Evolutionary conservation across 2,888 invertebrate genomes (phyloP), one percentile per base, ranked within the genome.

Genomic region (Scotopteryx bipunctaria): DNA sequence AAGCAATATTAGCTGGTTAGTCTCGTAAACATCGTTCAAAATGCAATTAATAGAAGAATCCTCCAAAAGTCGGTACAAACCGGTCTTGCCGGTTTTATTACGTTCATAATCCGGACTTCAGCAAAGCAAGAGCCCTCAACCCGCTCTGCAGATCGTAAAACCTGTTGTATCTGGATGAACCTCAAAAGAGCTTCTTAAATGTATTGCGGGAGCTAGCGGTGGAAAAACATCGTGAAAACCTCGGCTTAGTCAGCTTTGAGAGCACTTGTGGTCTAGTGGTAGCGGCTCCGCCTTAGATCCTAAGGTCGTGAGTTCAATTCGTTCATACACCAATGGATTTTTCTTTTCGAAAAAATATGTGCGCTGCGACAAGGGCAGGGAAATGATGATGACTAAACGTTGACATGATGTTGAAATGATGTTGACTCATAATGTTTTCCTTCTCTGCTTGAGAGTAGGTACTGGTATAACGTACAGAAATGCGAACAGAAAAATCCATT

Each of bases 81-180:
- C 57, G 44, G 61, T 59, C 60, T 53, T 61, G 60, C 42, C 42
- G 59, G 62, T 71, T 72, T 73, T 73, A 70, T 70, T 67, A 69
- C 67, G 59, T 69, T 68, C 61, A 67, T 69, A 70, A 71, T 68
- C 64, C 67, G 53, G 58, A 58, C 57, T 58, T 40, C 58, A 56
- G 63, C 63, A 61, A 67, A 67, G 65, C 57, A 62, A 63, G 57
- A 51, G 52, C 56, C 45, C 55, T 57, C 55, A 50, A 52, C 56
- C 57, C 56, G 52, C 57, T 59, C 55, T 23, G 59, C 44, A 47
- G 53, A 55, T 63, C 73, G 60, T 71, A 69, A 73, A 73, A 72
- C 73, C 69, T 70, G 72, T 73, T 73, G 73, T 73, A 65, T 64
- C 57, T 57, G 61, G 44, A 43, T 62, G 56, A 63, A 62, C 62